Evolutionary conservation across 1,140 invertebrate species (phyloP), one percentile per base, ranked within the genome.

Genomic region (Atopsyche davidsoni): DNA sequence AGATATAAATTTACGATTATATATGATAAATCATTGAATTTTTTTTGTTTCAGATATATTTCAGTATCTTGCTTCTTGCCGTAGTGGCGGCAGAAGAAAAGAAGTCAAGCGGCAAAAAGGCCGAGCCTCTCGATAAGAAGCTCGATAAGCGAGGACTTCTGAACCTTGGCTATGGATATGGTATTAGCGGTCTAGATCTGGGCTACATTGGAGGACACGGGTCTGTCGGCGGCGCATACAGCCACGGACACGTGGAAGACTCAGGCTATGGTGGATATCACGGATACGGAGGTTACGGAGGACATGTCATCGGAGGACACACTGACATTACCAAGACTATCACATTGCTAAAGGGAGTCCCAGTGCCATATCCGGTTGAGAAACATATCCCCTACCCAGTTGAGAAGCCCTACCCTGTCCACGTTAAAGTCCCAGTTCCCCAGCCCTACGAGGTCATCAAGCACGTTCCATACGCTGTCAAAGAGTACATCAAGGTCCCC

Each of bases 1-100:
- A n/a, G n/a, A n/a, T n/a, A n/a, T n/a, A n/a, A n/a, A n/a, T n/a
- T n/a, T n/a, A n/a, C n/a, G n/a, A n/a, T n/a, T n/a, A n/a, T n/a
- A n/a, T n/a, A n/a, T n/a, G n/a, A n/a, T n/a, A n/a, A n/a, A n/a
- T n/a, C n/a, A n/a, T n/a, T n/a, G n/a, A 14, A 23, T 39, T 56
- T 59, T 52, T 62, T 64, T 64, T 38, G 62, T 79, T 70, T 14
- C 75, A 87, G 84, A 68, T 86, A 62, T 79, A 75, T 62, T 65
- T 83, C 70, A 77, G 78, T 67, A 71, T 85, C 72, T 76, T 86
- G 70, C 79, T 82, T 71, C 79, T 87, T 69, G 76, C 81, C 64
- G 81, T 76, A 54, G 75, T 74, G 42, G 73, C 76, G 66, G 73
- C 79, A 61, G 78, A 76, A 61, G 76, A 78, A 60, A 78, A 78